Base-by-base conservation (phyloP, 1,140 invertebrate species). In the Geopemphigus sp. region DNA sequence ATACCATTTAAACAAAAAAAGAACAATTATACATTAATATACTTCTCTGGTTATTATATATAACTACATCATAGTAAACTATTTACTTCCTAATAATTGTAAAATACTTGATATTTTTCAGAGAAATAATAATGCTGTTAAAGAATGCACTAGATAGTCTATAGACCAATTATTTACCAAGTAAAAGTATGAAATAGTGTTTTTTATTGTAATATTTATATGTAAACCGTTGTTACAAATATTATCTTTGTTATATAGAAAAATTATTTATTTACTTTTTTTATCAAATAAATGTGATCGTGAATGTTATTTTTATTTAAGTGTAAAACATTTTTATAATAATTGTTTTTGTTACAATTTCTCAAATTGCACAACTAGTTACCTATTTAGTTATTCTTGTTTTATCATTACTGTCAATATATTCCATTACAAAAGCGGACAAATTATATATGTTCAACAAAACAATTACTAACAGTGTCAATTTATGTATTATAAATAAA, bases 401-500 rank as follows among this genome's bases (percentile, higher is more conserved):
- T 61, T 47, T 68, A 45, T 45, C 3, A 45, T 26, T 64, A 12
- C 12, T 1, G 29, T 39, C 39, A 66, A 47, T 45, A 68, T 68
- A 50, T 50, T 50, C 14, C 1, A 12, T 50, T 12, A 50, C 1
- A 50, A 4, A 22, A 26, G 19, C 10, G 29, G 24, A 72, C 1
- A 29, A 72, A 72, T 54, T 54, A 19, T 72, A 2, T 50, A 53
- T 53, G n/a, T 72, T 72, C 0, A 53, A 54, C 4, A 29, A 15
- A 68, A n/a, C 19, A 32, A 39, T 45, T 45, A n/a, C n/a, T 24
- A 47, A 68, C 29, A 19, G 10, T 72, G 68, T 72, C 68, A 54
- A 72, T 72, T 72, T 53, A 72, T 72, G 53, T 72, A 72, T 72
- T n/a, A 72, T 29, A 1, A 70, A 53, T 70, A 70, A 53, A 70